These are phyloP conservation scores for Hyperoodon ampullatus DNA, from an alignment of 2,113 vertebrate species.

Conservation along the genomic window DNA sequence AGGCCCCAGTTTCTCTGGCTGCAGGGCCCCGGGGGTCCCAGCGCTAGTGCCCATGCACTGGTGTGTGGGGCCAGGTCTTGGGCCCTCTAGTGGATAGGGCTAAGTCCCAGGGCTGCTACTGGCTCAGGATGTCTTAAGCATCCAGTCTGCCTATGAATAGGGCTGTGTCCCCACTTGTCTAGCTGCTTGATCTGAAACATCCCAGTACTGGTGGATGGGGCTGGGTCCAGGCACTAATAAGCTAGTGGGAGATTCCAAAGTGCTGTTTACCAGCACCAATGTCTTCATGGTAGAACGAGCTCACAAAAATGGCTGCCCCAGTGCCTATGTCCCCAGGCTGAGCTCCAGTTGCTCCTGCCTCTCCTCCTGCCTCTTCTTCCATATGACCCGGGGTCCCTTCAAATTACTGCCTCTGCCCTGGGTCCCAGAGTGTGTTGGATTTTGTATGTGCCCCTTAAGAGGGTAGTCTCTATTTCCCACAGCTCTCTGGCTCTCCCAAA, in stretches of 20 bases:
- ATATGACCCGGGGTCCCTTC: background rate
- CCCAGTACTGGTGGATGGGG: background rate
- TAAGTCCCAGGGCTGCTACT: background rate
- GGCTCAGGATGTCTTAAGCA: background rate
- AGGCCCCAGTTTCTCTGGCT: background rate
- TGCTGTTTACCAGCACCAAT: background rate
- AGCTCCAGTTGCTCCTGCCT: background rate
- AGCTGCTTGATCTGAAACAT: background rate
- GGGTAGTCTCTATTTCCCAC: background rate
- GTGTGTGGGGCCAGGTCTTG: background rate
- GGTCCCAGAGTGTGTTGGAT: background rate
- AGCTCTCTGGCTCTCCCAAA: background rate
- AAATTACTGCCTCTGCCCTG: background rate
- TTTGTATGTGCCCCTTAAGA: background rate
- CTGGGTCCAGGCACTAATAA: background rate
- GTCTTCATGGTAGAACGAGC: background rate
- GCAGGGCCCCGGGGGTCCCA: background rate
- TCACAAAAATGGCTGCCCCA: background rate
- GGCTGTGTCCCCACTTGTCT: background rate
- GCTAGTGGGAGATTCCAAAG: background rate
- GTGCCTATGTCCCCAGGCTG: background rate
- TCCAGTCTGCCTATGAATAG: background rate
- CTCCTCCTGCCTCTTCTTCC: background rate
- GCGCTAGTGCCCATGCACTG: background rate
- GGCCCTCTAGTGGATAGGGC: background rate